Conservation (phyloP, 2,797 vertebrate species). For the Echiichthys vipera region DNA sequence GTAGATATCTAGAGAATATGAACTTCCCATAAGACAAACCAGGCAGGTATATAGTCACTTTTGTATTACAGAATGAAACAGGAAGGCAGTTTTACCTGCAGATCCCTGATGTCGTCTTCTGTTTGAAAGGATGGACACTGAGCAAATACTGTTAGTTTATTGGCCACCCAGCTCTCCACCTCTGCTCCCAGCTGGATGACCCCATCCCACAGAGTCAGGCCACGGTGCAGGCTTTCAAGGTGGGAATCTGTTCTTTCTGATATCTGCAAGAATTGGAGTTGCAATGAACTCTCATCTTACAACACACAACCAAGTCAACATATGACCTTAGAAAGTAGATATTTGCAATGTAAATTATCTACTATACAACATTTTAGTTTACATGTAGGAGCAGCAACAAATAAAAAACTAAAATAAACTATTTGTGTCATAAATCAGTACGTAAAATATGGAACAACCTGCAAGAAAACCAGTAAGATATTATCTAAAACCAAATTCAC, state of each 20-base stretch:
- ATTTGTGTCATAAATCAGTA: neutral
- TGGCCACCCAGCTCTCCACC: slow-evolving; percentile 83
- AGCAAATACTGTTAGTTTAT: slow-evolving; percentile 76
- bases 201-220: slow-evolving; percentile 90
- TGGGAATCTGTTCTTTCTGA: slow-evolving; percentile 90
- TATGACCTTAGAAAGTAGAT: neutral
- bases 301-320: neutral
- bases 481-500: neutral
- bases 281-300: neutral
- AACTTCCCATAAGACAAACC: neutral
- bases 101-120: slow-evolving; percentile 78
- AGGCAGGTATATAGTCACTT: neutral
- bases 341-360: neutral
- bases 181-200: slow-evolving; percentile 84
- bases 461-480: neutral
- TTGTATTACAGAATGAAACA: neutral
- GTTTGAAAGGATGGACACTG: slow-evolving; percentile 73
- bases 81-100: slow-evolving; percentile 82
- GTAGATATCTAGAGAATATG: neutral
- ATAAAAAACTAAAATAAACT: neutral
- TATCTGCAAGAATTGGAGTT: slow-evolving; percentile 78
- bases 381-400: neutral
- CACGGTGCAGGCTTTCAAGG: slow-evolving; percentile 87
- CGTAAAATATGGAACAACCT: neutral
- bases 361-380: neutral